Evolutionary conservation across 2,113 vertebrate species (phyloP).

Genomic region (Baryphthengus martii): DNA sequence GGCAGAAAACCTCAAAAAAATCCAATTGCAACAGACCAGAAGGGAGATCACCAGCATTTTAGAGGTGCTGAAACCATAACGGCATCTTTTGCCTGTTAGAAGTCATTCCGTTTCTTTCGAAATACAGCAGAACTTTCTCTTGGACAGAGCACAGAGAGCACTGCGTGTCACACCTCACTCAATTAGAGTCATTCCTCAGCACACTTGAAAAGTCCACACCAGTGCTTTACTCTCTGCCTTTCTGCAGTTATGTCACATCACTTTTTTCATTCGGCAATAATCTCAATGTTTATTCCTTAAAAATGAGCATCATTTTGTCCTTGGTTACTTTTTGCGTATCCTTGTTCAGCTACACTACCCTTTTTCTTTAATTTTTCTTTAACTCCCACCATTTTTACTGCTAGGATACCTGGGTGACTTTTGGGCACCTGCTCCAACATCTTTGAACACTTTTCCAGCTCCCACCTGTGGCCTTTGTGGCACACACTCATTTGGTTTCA

Average conservation of each 20-base stretch:
- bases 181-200: accelerated
- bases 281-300: neutral
- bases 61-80: neutral
- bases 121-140: neutral
- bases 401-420: neutral
- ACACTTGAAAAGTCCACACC: neutral
- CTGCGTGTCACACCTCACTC: neutral
- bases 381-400: neutral
- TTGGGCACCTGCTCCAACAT: constrained; percentile 26
- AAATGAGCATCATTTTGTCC: neutral
- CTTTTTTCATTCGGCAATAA: neutral
- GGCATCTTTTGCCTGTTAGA: neutral
- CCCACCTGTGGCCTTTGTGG: neutral
- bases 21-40: neutral
- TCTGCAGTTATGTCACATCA: neutral
- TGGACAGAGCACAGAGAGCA: neutral
- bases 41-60: neutral
- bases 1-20: neutral
- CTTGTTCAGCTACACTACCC: neutral
- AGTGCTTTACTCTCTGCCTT: neutral
- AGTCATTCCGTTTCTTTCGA: neutral
- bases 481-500: constrained; percentile 22
- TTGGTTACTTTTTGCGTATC: constrained; percentile 8
- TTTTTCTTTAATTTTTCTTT: neutral
- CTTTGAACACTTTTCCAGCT: neutral